Base-by-base conservation (phyloP, 2,888 invertebrate species). In the Melinaea menophilus region DNA sequence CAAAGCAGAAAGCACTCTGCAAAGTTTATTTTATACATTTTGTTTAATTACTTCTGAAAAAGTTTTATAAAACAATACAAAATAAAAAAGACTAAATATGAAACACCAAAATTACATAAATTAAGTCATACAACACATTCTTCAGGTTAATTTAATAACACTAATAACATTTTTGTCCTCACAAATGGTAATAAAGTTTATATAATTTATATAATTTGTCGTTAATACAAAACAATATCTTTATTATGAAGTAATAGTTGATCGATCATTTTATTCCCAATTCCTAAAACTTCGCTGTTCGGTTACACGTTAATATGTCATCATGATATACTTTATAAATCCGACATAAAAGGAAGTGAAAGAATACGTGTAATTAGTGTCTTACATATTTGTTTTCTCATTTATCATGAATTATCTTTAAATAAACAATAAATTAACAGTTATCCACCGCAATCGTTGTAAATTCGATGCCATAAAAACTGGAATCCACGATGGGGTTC, bases 161-260 rank as follows among this genome's bases (percentile, higher is more conserved):
- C 11, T 41, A 7, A 9, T 11, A 3, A 9, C 41, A 41, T 5
- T 11, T 41, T 3, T 41, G 7, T 41, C 9, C 3, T 41, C 41
- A 41, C 41, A 41, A 41, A 22, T 22, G 3, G 9, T 41, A 41
- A 37, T 7, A 5, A 5, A 41, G 11, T 37, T 37, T 37, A 37
- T 48, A n/a, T 7, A n/a, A 12, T 48, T 22, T 48, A 51, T 62
- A 55, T 56, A 63, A 63, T 61, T 63, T 58, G 51, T 45, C n/a
- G 35, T 55, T 41, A 62, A 63, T 62, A 66, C 46, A 60, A 54
- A 62, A 60, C 60, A 61, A 60, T 62, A 58, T 58, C 58, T 46
- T 41, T 59, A 59, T 62, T 76, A 73, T 69, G 72, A 72, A 74
- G 75, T 73, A 75, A 79, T 79, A 79, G 77, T 48, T 65, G 62